Conservation (phyloP, 2,888 invertebrate species). For the Stictocephala bisonia region DNA sequence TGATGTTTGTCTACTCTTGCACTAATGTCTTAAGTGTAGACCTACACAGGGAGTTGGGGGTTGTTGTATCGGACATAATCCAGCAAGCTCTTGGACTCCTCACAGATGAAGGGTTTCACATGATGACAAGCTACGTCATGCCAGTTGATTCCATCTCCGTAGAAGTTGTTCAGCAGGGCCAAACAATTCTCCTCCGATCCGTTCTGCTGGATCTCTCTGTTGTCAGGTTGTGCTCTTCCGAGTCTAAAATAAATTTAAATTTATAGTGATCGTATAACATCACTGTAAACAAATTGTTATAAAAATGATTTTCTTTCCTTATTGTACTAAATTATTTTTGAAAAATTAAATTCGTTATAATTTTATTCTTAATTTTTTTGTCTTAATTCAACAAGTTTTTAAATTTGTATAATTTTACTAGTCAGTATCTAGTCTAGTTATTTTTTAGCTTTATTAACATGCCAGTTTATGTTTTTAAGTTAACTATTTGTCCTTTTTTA, state of each 20-base stretch:
- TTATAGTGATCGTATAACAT: no score
- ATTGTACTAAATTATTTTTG: not conserved
- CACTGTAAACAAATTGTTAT: no score
- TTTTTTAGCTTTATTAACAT: no score
- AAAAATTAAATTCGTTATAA: not conserved
- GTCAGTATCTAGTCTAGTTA: no score
- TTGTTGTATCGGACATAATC: conserved; percentile 87
- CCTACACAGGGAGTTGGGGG: conserved; percentile 70
- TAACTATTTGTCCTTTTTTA: no score
- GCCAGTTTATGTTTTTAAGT: no score
- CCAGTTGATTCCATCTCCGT: conserved; percentile 92
- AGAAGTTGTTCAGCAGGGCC: conserved; percentile 88
- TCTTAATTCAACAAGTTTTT: no score
- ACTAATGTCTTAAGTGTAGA: no score
- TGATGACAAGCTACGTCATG: conserved; percentile 93
- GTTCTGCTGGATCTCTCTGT: conserved; percentile 77
- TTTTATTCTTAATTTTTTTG: no score
- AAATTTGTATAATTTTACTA: no score
- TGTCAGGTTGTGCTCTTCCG: conserved; percentile 88
- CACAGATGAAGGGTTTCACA: conserved; percentile 88
- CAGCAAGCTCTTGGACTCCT: conserved; percentile 82
- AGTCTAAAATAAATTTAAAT: conserved; percentile 65
- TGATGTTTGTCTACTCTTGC: no score
- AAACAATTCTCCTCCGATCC: conserved; percentile 89
- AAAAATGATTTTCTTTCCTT: not conserved